These are phyloP conservation scores for Stichopus horrens DNA, from an alignment of 53 echinoderm and acorn worm species.

Conservation along the genomic window DNA sequence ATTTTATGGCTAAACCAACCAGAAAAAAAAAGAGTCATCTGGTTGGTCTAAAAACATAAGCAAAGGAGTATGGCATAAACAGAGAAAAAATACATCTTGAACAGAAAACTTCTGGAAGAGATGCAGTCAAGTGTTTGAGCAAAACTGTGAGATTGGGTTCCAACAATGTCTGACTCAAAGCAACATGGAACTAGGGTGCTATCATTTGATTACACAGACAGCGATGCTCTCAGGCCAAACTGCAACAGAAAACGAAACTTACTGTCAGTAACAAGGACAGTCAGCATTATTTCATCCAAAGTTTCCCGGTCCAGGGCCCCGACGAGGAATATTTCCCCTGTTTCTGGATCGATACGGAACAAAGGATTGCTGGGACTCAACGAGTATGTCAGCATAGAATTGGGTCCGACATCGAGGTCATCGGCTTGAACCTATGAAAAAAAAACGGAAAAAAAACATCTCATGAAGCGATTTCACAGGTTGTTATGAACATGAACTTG, in stretches of 20 bases:
- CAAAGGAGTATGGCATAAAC: too few species aligned
- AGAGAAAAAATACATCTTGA: too few species aligned
- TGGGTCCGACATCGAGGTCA: conserved; percentile 71
- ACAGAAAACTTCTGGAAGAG: too few species aligned
- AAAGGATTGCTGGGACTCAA: conserved; percentile 50
- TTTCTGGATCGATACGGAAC: conserved; percentile 62
- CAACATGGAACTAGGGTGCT: too few species aligned
- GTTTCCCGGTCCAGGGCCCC: conserved; percentile 68
- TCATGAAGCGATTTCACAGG: background rate
- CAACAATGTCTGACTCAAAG: too few species aligned
- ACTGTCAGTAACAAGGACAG: conserved; percentile 73
- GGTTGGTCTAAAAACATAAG: too few species aligned
- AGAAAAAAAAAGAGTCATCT: too few species aligned
- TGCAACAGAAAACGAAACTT: conserved; percentile 29
- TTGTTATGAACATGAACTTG: background rate
- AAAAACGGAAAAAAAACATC: background rate
- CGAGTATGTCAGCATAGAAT: conserved; percentile 64
- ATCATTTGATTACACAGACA: too few species aligned
- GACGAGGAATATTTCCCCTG: conserved; percentile 65
- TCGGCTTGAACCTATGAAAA: conserved; percentile 64
- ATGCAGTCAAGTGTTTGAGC: too few species aligned
- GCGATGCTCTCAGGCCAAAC: too few species aligned
- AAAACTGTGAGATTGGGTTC: too few species aligned
- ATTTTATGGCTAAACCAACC: too few species aligned
- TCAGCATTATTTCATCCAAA: conserved; percentile 47